Evolutionary conservation across 2,888 invertebrate genomes (phyloP).

Genomic region (Diarsia brunnea): DNA sequence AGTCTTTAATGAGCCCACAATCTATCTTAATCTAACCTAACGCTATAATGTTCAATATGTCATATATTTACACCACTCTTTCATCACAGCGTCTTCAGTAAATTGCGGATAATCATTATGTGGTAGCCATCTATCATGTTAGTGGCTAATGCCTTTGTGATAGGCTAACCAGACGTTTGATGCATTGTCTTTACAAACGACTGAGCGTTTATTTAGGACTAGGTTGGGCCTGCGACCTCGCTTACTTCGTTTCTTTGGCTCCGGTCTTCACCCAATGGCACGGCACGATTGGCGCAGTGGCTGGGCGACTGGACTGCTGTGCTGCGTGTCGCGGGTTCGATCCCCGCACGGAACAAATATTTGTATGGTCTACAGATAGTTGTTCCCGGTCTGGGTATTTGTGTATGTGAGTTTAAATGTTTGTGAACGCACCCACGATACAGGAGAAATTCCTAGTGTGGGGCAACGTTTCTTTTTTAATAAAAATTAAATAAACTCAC

Average conservation of each 20-base stretch:
- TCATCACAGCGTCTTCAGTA: slow-evolving; percentile 37
- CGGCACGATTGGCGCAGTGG: too few species aligned
- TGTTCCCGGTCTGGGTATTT: too few species aligned
- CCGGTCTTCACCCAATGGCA: too few species aligned
- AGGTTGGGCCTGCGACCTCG: background rate
- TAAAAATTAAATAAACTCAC: too few species aligned
- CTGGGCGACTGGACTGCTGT: too few species aligned
- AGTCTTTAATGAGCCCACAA: slow-evolving; percentile 25
- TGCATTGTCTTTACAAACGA: slow-evolving; percentile 52
- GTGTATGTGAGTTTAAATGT: too few species aligned
- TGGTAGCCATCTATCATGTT: slow-evolving; percentile 59
- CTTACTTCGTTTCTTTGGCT: background rate
- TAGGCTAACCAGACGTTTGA: slow-evolving; percentile 45
- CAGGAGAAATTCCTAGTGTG: too few species aligned
- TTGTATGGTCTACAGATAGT: too few species aligned
- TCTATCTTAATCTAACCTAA: slow-evolving; percentile 38
- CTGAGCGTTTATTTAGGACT: slow-evolving; percentile 29
- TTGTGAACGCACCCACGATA: too few species aligned
- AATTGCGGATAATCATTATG: slow-evolving; percentile 56
- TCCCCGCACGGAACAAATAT: too few species aligned
- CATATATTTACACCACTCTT: slow-evolving; percentile 28
- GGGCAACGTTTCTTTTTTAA: too few species aligned
- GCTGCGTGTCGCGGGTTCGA: too few species aligned
- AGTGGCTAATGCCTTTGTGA: slow-evolving; percentile 48
- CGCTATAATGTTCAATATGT: slow-evolving; percentile 2